phyloP scores from a whole-genome alignment of 2,888 invertebrate genomes.

The Calliopum simillimum region DNA sequence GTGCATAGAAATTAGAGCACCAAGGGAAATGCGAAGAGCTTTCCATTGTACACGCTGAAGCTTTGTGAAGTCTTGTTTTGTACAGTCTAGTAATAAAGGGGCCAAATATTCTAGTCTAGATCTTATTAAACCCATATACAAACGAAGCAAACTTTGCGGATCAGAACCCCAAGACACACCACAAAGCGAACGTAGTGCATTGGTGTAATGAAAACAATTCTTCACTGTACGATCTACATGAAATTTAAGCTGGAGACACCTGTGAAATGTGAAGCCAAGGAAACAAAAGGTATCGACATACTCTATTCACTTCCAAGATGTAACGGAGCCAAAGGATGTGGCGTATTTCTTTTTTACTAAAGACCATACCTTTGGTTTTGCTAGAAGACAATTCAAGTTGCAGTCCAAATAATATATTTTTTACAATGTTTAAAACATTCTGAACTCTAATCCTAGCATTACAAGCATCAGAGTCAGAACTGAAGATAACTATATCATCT shows the following conservation, averaged over 20 bases:
- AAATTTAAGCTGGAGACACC: neutral
- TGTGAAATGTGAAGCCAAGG: conserved; percentile 16
- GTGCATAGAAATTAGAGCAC: too few species aligned
- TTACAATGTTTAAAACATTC: neutral
- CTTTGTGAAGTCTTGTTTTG: conserved; percentile 11
- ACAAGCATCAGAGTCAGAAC: neutral
- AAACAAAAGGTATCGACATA: conserved; percentile 15
- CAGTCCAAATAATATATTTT: neutral
- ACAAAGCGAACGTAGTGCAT: neutral
- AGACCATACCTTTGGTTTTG: conserved; percentile 20
- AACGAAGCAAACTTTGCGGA: neutral
- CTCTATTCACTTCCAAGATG: neutral
- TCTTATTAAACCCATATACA: conserved; percentile 18
- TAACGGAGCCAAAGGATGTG: neutral
- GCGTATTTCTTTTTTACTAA: neutral
- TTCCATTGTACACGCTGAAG: too few species aligned
- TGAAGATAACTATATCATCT: conserved; percentile 22
- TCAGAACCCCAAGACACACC: too few species aligned
- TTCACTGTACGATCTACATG: conserved; percentile 11
- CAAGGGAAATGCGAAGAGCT: too few species aligned
- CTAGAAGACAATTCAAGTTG: conserved; percentile 6
- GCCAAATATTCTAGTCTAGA: conserved; percentile 30
- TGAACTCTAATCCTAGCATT: neutral
- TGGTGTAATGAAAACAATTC: conserved; percentile 5
- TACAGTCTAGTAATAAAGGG: conserved; percentile 17